These are phyloP conservation scores for Halcyon badia DNA, from an alignment of 2,797 vertebrate genomes.

Conservation along the genomic window DNA sequence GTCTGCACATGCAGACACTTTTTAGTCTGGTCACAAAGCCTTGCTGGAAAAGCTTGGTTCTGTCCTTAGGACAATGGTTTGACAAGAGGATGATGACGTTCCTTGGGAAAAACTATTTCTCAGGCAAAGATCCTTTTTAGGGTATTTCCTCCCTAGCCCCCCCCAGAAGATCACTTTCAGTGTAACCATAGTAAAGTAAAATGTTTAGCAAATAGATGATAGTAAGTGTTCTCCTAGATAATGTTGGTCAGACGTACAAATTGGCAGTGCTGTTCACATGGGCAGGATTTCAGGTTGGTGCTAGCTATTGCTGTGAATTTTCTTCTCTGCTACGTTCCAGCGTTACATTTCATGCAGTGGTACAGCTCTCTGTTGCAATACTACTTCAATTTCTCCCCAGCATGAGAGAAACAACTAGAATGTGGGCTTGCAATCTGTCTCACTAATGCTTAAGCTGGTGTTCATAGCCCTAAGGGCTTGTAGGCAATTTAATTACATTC, in stretches of 20 bases:
- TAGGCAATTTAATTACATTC: constrained; percentile 72
- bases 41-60: background rate
- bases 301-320: background rate
- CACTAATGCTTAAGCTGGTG: constrained; percentile 65
- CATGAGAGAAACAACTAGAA: constrained; percentile 16
- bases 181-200: background rate
- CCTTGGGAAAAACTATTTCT: background rate
- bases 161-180: background rate
- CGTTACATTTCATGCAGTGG: background rate
- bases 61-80: background rate
- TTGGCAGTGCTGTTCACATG: background rate
- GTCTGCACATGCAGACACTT: background rate
- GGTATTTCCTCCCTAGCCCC: too few relatives aligned
- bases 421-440: constrained; percentile 69
- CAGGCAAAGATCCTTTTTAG: background rate
- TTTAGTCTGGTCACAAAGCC: background rate
- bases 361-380: background rate
- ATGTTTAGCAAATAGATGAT: background rate
- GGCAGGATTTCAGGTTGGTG: background rate
- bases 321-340: background rate
- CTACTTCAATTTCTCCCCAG: constrained; percentile 34
- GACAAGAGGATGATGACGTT: background rate
- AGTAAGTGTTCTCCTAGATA: background rate
- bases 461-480: constrained; percentile 54
- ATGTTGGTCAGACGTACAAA: background rate